Base-by-base conservation (phyloP, 1,140 invertebrate genomes). In the Antheraea mylitta region DNA sequence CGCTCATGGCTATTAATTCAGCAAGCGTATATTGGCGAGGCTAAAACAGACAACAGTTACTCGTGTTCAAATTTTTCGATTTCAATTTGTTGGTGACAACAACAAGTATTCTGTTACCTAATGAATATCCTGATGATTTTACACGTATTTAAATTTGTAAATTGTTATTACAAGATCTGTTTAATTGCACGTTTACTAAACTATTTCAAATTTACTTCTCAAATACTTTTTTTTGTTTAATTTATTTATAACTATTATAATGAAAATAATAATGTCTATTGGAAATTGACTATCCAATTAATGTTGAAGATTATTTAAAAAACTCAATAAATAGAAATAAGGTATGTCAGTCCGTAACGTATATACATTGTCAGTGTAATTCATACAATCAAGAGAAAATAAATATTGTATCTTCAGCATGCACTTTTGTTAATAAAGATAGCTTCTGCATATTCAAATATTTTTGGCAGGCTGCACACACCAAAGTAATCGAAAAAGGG, bases 21-120 rank as follows among this genome's bases (percentile, higher is more conserved):
- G 85, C 90, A 82, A 92, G 88, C 75, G 88, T 83, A 82, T 83
- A 92, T 85, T 92, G 90, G 75, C 85, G 85, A 78, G 74, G 88
- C 90, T 92, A 92, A 86, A 92, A 92, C 84, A 90, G 80, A 91
- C 75, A 89, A 90, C 72, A 70, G 67, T 80, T 77, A 68, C 22
- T 37, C 67, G 45, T 53, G 13, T 53, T 53, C 45, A 53, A 53
- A 53, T 53, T 53, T 53, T 53, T 53, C 9, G 7, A 9, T 53
- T 16, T 16, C 16, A n/a, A 16, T 53, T 53, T 69, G 9, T 61
- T 61, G 9, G 7, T 61, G 59, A 61, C 19, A 38, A 42, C 30
- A 18, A 42, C 30, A 18, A n/a, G 3, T 53, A 53, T 16, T 53
- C 13, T 53, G 45, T 53, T 16, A 13, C 16, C 1, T 53, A 53